Evolutionary conservation across 2,113 vertebrate genomes (phyloP).

Genomic region (Amia ocellicauda): DNA sequence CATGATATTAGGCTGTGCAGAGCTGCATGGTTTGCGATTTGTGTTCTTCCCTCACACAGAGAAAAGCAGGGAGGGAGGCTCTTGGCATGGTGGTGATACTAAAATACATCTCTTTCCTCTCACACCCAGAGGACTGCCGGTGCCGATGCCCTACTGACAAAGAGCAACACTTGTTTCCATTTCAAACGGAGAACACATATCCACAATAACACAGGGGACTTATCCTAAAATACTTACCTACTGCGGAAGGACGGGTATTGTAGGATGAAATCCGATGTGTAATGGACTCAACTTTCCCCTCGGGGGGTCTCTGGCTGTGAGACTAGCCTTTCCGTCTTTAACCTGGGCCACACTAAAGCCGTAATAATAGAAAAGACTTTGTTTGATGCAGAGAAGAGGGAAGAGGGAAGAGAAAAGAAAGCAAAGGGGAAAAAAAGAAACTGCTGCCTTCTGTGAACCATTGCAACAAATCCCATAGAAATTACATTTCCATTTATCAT

Average conservation of each 20-base stretch:
- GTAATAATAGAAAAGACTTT: conserved; percentile 43
- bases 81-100: too few relatives aligned
- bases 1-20: too few relatives aligned
- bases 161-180: conserved; percentile 57
- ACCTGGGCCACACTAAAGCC: conserved; percentile 44
- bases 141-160: too few relatives aligned
- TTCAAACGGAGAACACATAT: conserved; percentile 61
- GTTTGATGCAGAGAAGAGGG: conserved; percentile 44
- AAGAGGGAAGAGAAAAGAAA: conserved; percentile 30
- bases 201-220: conserved; percentile 61
- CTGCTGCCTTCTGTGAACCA: conserved; percentile 38
- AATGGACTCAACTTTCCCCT: conserved; percentile 35
- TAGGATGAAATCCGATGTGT: conserved; percentile 27
- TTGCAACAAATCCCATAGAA: conserved; percentile 37
- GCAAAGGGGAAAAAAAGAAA: conserved; percentile 31
- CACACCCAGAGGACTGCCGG: too few relatives aligned
- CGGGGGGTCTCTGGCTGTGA: conserved; percentile 38
- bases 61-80: too few relatives aligned
- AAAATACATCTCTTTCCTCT: too few relatives aligned
- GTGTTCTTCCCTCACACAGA: too few relatives aligned
- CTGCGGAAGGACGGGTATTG: conserved; percentile 38
- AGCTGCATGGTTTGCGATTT: too few relatives aligned
- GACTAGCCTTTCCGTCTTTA: conserved; percentile 44
- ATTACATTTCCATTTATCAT: conserved; percentile 21
- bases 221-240: conserved; percentile 64